Percentiles rank a stretch among this genome's conserved stretches.
phyloP scores from a whole-genome alignment of 2,888 invertebrate species.

The Patella pellucida region DNA sequence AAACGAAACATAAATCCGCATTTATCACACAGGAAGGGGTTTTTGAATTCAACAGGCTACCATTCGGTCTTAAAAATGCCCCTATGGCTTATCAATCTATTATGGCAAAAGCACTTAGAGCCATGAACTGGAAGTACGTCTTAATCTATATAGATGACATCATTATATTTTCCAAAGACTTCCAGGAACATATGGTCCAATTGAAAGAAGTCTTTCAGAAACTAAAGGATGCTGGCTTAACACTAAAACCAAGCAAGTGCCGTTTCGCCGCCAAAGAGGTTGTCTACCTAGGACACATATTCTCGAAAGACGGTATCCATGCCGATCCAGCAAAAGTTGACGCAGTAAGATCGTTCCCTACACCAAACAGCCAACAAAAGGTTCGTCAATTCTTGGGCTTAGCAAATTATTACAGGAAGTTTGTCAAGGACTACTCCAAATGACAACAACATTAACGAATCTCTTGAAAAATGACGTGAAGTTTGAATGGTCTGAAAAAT shows the following conservation, averaged over 20 bases:
- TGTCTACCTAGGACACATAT: constrained; percentile 36
- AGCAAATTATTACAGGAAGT: constrained; percentile 35
- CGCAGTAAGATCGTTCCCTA: constrained; percentile 24
- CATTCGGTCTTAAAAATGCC: constrained; percentile 42
- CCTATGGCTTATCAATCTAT: constrained; percentile 36
- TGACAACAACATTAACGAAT: constrained; percentile 35
- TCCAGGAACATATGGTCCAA: too few relatives aligned
- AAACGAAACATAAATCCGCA: constrained; percentile 34
- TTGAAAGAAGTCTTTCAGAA: constrained; percentile 21
- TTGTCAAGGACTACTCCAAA: constrained; percentile 34
- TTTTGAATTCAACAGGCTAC: constrained; percentile 35
- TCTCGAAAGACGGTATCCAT: constrained; percentile 32
- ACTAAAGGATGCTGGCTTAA: constrained; percentile 33
- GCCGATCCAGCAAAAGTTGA: constrained; percentile 31
- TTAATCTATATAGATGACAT: constrained; percentile 16
- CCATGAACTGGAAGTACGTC: constrained; percentile 38
- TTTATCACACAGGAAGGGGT: constrained; percentile 36
- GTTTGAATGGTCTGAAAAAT: constrained; percentile 37
- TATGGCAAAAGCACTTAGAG: constrained; percentile 34
- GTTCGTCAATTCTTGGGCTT: constrained; percentile 34
- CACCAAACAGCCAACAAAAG: constrained; percentile 35
- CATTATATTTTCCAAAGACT: too few relatives aligned
- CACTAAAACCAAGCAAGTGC: constrained; percentile 39
- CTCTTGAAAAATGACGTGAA: constrained; percentile 30
- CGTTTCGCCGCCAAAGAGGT: constrained; percentile 34